Evolutionary conservation across 2,888 invertebrate species (phyloP).

Genomic region (Pogonocherus hispidulus): DNA sequence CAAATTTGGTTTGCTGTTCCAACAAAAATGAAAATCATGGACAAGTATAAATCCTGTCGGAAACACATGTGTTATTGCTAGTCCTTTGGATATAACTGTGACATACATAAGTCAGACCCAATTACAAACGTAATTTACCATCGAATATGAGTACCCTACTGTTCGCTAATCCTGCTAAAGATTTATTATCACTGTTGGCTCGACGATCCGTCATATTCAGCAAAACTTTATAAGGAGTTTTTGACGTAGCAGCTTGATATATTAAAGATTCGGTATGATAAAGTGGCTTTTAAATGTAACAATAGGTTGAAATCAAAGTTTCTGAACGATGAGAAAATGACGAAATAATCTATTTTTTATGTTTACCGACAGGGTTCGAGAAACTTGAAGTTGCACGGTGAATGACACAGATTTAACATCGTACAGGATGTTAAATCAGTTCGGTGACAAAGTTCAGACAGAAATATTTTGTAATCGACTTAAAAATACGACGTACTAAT

Average conservation of each 20-base stretch:
- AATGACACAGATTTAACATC: no score
- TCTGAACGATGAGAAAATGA: neutral
- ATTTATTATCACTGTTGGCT: constrained; percentile 4
- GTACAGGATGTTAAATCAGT: no score
- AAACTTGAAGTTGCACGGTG: no score
- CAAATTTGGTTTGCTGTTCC: no score
- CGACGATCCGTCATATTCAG: neutral
- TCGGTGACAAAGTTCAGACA: no score
- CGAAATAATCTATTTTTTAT: neutral
- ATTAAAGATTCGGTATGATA: neutral
- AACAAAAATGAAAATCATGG: no score
- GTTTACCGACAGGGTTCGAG: no score
- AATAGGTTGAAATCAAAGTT: neutral
- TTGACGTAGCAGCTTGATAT: neutral
- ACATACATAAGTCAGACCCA: neutral
- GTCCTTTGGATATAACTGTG: no score
- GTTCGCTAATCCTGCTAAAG: neutral
- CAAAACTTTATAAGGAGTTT: neutral
- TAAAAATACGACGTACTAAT: no score
- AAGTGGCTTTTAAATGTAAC: constrained; percentile 1
- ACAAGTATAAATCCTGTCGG: no score
- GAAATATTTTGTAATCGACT: no score
- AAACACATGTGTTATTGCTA: no score
- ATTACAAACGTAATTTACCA: neutral
- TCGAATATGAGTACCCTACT: neutral